Evolutionary conservation across 1,140 invertebrate genomes (phyloP).

Genomic region (Hestina assimilis): DNA sequence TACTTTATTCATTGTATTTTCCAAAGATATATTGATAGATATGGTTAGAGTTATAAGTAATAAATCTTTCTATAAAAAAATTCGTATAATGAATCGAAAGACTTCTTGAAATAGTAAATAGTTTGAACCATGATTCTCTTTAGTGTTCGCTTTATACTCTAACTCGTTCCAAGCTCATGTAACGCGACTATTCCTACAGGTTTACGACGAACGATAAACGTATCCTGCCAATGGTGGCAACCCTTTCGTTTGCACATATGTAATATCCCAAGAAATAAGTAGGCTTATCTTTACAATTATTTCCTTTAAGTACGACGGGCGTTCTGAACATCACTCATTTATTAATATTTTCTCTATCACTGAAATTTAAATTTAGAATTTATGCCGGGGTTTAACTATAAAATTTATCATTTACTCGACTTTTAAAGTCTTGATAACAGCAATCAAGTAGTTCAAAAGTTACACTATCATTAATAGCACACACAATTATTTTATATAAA

Average conservation of each 20-base stretch:
- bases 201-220: constrained; percentile 65
- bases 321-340: no score
- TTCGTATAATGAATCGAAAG: no score
- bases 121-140: constrained; percentile 35
- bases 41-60: background rate
- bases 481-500: no score
- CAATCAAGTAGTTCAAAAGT: no score
- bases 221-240: constrained; percentile 46
- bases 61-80: no score
- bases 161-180: constrained; percentile 55
- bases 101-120: constrained; percentile 11
- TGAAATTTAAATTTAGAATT: no score
- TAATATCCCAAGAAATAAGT: constrained; percentile 42
- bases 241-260: constrained; percentile 41
- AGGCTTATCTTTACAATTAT: constrained; percentile 50
- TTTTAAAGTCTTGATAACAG: no score
- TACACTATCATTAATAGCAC: no score
- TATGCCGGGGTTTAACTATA: no score
- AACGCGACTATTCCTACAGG: constrained; percentile 55
- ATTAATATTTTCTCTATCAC: no score
- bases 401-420: no score
- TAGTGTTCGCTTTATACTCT: constrained; percentile 33
- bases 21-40: background rate
- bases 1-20: constrained; percentile 20
- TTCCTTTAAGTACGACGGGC: constrained; percentile 13